Base-by-base conservation (phyloP, 2,888 invertebrate genomes). In the Pandemis cinnamomeana region DNA sequence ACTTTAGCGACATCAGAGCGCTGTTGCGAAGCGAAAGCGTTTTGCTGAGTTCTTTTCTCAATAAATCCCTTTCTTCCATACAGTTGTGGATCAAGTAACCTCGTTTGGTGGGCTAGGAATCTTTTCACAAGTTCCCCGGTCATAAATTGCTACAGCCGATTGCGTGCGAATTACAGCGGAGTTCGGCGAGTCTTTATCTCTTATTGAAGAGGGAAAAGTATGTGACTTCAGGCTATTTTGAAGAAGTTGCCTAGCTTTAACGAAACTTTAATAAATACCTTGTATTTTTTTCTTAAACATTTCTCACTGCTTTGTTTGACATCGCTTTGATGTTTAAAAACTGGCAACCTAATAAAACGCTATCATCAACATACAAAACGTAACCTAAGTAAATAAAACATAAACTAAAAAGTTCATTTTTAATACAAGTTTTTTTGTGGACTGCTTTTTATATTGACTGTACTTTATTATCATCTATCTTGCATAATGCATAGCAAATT, bases 81-180 rank as follows among this genome's bases (percentile, higher is more conserved):
- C 78, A 84, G 82, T 86, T 84, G 84, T 84, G 82, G 81, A 77
- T 79, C 79, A 81, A 82, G 81, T 79, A 78, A 80, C 80, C 80
- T 84, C 83, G 81, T 81, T 82, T 84, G 80, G 78, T 79, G 78
- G 80, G 79, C 78, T 81, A 80, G 74, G 79, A 82, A 77, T 80
- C 82, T 83, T 84, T 84, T 83, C 84, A 79, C 80, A 83, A 88
- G 84, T 89, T 87, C 83, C 85, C 80, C 81, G 81, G 80, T 86
- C 78, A 87, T 88, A 88, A 90, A 89, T 88, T 87, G 84, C 83
- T 85, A 86, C 84, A 85, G 82, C 77, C 84, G 88, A 88, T 87
- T 88, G 85, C 85, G 84, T 86, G 84, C 82, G 84, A 88, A 88
- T 87, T 86, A 87, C 87, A 86, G 84, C 76, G 75, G 79, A 86